A percentile compares a stretch with the other conserved stretches of the same genome.
phyloP scores from a whole-genome alignment of 2,797 vertebrate species.

The Neomorphus geoffroyi region DNA sequence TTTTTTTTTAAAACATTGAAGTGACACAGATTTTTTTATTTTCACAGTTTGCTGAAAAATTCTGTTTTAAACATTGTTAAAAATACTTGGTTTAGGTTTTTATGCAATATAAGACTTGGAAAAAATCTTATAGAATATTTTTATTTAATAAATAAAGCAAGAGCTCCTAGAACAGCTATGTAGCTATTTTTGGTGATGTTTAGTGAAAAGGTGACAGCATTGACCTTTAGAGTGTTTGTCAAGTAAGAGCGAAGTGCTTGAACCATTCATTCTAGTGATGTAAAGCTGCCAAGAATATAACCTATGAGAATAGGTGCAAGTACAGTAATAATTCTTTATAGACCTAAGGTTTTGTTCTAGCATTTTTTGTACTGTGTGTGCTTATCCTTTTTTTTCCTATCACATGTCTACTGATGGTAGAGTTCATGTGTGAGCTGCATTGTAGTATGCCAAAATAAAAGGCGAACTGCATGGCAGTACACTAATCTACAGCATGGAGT shows the following conservation, averaged over 20 bases:
- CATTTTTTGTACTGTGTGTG: conserved; percentile 17
- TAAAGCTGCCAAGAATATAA: conserved; percentile 61
- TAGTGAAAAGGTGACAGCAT: conserved; percentile 50
- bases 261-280: conserved; percentile 51
- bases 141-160: conserved; percentile 39
- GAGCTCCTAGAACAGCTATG: not conserved
- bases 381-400: conserved; percentile 22
- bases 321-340: conserved; percentile 52
- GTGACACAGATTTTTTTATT: not conserved
- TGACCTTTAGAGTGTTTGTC: conserved; percentile 64
- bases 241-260: not conserved
- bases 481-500: not conserved
- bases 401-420: not conserved
- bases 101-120: not conserved
- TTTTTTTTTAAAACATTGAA: not conserved
- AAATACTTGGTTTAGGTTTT: not conserved
- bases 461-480: not conserved
- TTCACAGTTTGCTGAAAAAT: not conserved
- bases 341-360: conserved; percentile 35
- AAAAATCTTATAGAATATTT: not conserved
- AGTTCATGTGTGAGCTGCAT: not conserved
- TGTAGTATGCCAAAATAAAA: conserved; percentile 21
- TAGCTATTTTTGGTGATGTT: conserved; percentile 59
- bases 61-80: not conserved
- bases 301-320: conserved; percentile 50